Evolutionary conservation across 2,888 invertebrate genomes (phyloP), one percentile per base, ranked within the genome.

Genomic region (Tenthredo notha): DNA sequence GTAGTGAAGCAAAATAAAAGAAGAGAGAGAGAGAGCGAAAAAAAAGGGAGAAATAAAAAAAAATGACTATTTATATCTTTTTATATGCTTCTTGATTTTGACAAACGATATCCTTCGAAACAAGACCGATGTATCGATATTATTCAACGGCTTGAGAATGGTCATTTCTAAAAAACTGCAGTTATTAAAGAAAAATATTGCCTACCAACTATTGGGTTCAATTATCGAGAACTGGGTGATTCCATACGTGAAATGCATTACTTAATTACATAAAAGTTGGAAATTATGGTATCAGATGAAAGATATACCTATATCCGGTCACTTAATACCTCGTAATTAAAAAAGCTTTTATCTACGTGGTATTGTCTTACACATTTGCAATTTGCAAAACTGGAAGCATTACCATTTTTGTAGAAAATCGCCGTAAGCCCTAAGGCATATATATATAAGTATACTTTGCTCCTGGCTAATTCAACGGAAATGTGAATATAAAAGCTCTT

Each of bases 401-500:
- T 83, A 5, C 25, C 50, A 37, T 80, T 80, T 58, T 10, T 58
- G 15, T n/a, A 37, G 33, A 50, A 47, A 78, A 82, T 40, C 40
- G 12, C n/a, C 2, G 29, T n/a, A 7, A 43, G 25, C 33, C 12
- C 29, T 54, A 10, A n/a, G 54, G 25, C 18, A 9, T 3, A 40
- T 21, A 12, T 43, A 43, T n/a, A 0, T n/a, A 50, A 15, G n/a
- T n/a, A n/a, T n/a, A n/a, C n/a, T n/a, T n/a, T n/a, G n/a, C 29
- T 33, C 29, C 29, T n/a, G 50, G 54, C 33, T 54, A 61, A 80
- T 80, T 80, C 15, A 12, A 21, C 33, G n/a, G 40, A 61, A 80
- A 58, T 40, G 7, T 6, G 40, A 80, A 80, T 61, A 50, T 80
- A 80, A 80, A 80, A 80, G 80, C 80, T 61, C 40, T 77, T 61